Evolutionary conservation across 2,888 invertebrate species (phyloP), one percentile per base, ranked within the genome.

Genomic region (Caenorhabditis plicata): DNA sequence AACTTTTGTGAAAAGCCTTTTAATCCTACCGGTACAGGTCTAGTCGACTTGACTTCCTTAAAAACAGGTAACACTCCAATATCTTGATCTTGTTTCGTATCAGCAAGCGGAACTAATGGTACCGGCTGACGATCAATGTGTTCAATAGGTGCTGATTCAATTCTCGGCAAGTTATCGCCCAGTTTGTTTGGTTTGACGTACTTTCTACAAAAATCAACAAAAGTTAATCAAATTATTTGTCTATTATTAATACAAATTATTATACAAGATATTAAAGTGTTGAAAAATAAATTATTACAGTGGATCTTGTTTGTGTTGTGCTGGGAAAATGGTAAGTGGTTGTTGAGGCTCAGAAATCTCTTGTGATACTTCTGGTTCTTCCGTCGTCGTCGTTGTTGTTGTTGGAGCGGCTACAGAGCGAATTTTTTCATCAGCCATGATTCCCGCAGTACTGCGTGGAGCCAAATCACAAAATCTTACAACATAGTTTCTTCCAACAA

Each of bases 381-480:
- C 32, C 42, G 45, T 33, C 11, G 54, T 26, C 31, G 43, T 26
- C 22, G 44, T 36, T 31, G 58, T 52, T 3, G 46, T 26, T 38
- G 67, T 46, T 2, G 32, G 44, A 33, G 40, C 8, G 1, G 64
- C 55, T 15, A 45, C 54, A 7, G 60, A 32, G 19, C 51, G 35
- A 2, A 52, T 29, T 39, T 64, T 56, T 17, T 52, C 53, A 36
- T 56, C 64, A 9, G 53, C 36, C 23, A 55, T 20, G n/a, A 61
- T 54, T 13, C 31, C 43, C 20, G 60, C 64, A 29, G 71, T 70
- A 25, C 65, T 64, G 31, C 79, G 54, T 9, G 77, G 79, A 23
- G 72, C 64, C 15, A 79, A 53, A 56, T 80, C 79, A 49, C 79
- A 79, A 54, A 79, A 79, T 4, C 79, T 64, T 11, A 80, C 77